Percentiles rank a stretch among this genome's conserved stretches.
Evolutionary conservation across 2,797 vertebrate genomes (phyloP).

Genomic region (Lacerta bilineata): DNA sequence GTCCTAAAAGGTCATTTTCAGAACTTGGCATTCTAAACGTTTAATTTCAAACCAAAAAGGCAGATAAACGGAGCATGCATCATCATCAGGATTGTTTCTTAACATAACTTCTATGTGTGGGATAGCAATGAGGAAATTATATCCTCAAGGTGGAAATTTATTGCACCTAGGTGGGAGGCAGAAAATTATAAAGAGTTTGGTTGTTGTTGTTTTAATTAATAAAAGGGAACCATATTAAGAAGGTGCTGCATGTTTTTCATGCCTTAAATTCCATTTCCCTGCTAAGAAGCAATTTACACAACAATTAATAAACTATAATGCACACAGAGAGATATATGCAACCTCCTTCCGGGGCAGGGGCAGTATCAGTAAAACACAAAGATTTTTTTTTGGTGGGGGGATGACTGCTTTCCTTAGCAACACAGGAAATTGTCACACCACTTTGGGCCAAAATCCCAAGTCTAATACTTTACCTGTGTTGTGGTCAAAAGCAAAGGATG

Average conservation of each 20-base stretch:
- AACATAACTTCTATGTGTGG: conserved; percentile 73
- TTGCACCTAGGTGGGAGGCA: conserved; percentile 70
- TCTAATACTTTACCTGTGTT: conserved; percentile 10
- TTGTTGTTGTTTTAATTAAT: conserved; percentile 70
- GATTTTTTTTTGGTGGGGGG: not conserved
- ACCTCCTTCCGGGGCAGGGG: conserved; percentile 29
- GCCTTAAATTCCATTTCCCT: conserved; percentile 61
- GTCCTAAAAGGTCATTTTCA: conserved; percentile 23
- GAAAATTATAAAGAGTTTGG: conserved; percentile 70
- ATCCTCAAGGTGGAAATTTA: conserved; percentile 74
- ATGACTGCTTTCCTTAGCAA: not conserved
- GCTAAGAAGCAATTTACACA: conserved; percentile 64
- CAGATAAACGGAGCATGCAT: conserved; percentile 55
- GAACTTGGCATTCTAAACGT: conserved; percentile 51
- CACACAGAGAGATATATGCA: conserved; percentile 38
- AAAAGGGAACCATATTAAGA: conserved; percentile 67
- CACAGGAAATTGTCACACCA: not conserved
- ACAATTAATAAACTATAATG: conserved; percentile 64
- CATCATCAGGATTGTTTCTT: conserved; percentile 40
- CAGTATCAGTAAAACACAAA: not conserved
- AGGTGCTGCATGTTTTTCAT: conserved; percentile 59
- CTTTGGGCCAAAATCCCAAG: conserved; percentile 21
- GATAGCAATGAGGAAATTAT: conserved; percentile 74
- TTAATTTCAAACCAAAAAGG: conserved; percentile 65
- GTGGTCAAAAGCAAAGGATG: not conserved